These are phyloP conservation scores for Hapalemur alaotrensis DNA, from an alignment of 2,797 vertebrate species.

Conservation along the genomic window DNA sequence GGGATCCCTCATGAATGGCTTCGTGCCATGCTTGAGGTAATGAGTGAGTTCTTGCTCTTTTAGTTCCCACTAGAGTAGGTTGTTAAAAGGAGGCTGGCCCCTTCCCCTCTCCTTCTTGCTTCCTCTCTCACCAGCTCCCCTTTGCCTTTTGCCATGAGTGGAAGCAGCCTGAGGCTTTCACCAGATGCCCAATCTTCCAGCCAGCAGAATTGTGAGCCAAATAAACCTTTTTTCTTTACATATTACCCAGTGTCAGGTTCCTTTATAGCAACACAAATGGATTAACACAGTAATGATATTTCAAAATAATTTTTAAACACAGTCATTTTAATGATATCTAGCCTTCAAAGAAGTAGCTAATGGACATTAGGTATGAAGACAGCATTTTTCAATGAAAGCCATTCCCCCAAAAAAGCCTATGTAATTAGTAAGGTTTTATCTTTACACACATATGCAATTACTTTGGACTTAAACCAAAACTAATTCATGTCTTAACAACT, in stretches of 20 bases:
- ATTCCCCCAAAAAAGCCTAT: neutral
- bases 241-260: neutral
- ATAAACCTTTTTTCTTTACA: neutral
- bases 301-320: slow-evolving; percentile 14
- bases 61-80: neutral
- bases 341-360: neutral
- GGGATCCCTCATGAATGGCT: neutral
- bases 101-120: neutral
- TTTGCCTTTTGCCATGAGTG: neutral
- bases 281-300: neutral
- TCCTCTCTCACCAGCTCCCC: neutral
- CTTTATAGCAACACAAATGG: neutral
- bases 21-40: neutral
- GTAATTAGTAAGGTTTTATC: neutral
- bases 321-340: neutral
- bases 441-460: neutral
- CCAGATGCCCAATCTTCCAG: neutral
- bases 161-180: neutral
- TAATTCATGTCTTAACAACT: neutral
- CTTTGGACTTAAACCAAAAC: neutral
- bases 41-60: neutral
- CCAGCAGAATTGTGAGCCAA: neutral
- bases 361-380: neutral
- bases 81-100: neutral
- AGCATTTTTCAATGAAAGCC: slow-evolving; percentile 11